These are phyloP conservation scores for Leptopterna dolabrata DNA, from an alignment of 2,888 invertebrate species.

Conservation along the genomic window DNA sequence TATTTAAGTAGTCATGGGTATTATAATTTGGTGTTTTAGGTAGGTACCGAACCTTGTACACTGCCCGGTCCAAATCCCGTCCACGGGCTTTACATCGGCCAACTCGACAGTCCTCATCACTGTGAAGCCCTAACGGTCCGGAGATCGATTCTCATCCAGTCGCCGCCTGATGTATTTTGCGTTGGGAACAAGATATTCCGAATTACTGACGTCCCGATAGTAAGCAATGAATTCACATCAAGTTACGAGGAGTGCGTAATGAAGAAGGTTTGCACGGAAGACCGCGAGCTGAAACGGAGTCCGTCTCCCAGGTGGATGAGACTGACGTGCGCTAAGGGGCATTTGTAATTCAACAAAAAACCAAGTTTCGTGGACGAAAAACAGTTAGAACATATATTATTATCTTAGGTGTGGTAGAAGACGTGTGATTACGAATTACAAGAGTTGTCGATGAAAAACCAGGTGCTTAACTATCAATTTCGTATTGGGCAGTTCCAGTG, in stretches of 20 bases:
- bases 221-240: not conserved
- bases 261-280: not conserved
- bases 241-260: not conserved
- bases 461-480: too few species aligned
- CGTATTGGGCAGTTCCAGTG: too few species aligned
- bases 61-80: not conserved
- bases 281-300: not conserved
- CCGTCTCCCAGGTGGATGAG: not conserved
- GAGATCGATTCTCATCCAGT: not conserved
- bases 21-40: too few species aligned
- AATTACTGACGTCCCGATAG: not conserved
- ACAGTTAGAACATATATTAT: not conserved
- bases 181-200: not conserved
- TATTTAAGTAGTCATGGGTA: too few species aligned
- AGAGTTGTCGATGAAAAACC: too few species aligned
- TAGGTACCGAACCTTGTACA: not conserved
- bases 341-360: not conserved
- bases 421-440: not conserved
- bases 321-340: not conserved
- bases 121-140: not conserved
- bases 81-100: not conserved
- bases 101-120: not conserved
- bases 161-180: not conserved
- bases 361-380: not conserved
- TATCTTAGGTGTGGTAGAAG: not conserved